A percentile compares a stretch with the other conserved stretches of the same genome.
These are phyloP conservation scores for Drosophila triauraria DNA, from an alignment of 1,140 invertebrate genomes.

Conservation along the genomic window DNA sequence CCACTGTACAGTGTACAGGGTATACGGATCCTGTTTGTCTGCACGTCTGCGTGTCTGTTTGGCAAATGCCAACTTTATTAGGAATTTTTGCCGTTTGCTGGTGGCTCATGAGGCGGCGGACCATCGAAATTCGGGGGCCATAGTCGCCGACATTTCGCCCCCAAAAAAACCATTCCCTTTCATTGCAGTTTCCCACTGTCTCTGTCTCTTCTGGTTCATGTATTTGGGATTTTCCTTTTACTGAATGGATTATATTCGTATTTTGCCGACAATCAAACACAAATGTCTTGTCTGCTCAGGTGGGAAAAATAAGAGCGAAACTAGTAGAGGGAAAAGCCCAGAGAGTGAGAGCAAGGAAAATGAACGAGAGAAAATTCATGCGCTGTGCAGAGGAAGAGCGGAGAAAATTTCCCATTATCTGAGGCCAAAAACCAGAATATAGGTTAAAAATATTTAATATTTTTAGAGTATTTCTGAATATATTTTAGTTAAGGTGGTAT, in stretches of 20 bases:
- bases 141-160: neutral
- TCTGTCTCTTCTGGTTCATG: constrained; percentile 24
- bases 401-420: constrained; percentile 38
- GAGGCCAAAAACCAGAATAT: neutral
- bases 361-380: constrained; percentile 24
- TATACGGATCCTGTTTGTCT: constrained; percentile 57
- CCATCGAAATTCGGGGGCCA: constrained; percentile 30
- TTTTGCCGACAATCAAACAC: constrained; percentile 40
- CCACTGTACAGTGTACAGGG: neutral
- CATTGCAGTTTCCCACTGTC: neutral
- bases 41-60: constrained; percentile 72
- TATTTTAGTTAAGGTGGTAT: neutral
- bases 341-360: neutral
- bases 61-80: constrained; percentile 81
- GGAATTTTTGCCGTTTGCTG: constrained; percentile 61
- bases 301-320: constrained; percentile 22
- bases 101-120: constrained; percentile 28
- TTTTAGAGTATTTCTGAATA: neutral
- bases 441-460: neutral
- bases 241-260: constrained; percentile 51
- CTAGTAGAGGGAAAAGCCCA: neutral
- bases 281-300: constrained; percentile 42
- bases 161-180: neutral
- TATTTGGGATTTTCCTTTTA: constrained; percentile 43
- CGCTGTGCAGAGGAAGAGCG: constrained; percentile 14